These are phyloP conservation scores for Brachyrhaphis roseni DNA, from an alignment of 2,797 vertebrate genomes.

Conservation along the genomic window DNA sequence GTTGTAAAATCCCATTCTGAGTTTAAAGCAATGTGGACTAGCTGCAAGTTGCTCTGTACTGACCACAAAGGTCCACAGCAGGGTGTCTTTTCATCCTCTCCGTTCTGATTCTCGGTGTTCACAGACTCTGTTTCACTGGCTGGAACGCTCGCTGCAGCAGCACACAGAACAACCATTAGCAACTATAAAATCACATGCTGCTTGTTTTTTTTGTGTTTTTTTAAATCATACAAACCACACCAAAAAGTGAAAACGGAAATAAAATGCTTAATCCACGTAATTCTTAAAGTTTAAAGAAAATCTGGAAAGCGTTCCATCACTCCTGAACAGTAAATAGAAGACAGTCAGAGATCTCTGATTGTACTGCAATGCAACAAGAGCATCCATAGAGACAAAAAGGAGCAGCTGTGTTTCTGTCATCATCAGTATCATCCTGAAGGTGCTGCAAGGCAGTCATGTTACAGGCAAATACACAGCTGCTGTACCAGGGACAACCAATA, in stretches of 20 bases:
- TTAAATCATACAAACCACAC: not conserved
- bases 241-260: not conserved
- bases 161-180: constrained; percentile 44
- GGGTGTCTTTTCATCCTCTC: constrained; percentile 86
- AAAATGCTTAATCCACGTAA: not conserved
- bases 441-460: constrained; percentile 60
- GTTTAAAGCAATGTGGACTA: not conserved
- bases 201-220: not conserved
- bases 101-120: constrained; percentile 93
- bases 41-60: constrained; percentile 60
- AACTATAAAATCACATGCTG: constrained; percentile 13
- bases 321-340: not conserved
- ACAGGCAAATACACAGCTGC: constrained; percentile 65
- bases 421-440: constrained; percentile 65
- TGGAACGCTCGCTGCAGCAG: constrained; percentile 90
- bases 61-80: constrained; percentile 94
- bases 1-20: not conserved
- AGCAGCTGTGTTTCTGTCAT: constrained; percentile 49
- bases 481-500: constrained; percentile 53
- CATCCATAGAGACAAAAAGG: constrained; percentile 10
- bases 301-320: not conserved
- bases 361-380: constrained; percentile 16
- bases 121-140: constrained; percentile 96
- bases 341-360: constrained; percentile 10
- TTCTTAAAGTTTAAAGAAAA: not conserved